Evolutionary conservation across 2,113 vertebrate genomes (phyloP), one percentile per base, ranked within the genome.

Genomic region (Dinomys branickii): DNA sequence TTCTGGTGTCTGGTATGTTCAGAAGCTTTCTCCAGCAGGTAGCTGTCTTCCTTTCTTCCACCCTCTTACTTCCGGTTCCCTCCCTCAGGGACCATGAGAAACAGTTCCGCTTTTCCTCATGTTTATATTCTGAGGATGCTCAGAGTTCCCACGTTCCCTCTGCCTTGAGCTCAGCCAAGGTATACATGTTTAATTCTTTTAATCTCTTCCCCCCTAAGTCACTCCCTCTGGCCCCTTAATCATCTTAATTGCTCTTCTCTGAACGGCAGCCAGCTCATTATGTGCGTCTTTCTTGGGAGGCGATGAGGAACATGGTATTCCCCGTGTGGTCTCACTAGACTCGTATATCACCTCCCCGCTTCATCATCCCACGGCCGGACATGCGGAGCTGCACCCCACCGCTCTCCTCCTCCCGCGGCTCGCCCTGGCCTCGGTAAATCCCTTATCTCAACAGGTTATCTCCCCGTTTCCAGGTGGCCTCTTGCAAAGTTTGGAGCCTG

Each of bases 101-200:
- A 95, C 96, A 95, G 88, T 92, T 96, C 94, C 95, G 83, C 78
- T 96, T 95, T 94, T 96, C 96, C 92, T 87, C 28, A 1, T 95
- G 95, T 97, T 97, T 97, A 95, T 97, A 75, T 95, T 97, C 97
- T 56, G 95, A 96, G 59, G 96, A 95, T 95, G 92, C 96, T 97
- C 95, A 93, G 94, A 95, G 58, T 96, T 97, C 96, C 94, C 96
- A 97, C 96, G 97, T 93, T 97, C 97, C 97, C 97, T 97, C 63
- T 91, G 95, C 97, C 95, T 97, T 91, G 93, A 92, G 96, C 58
- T 93, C 88, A 95, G 98, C 98, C 98, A 98, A 98, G 98, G 96
- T 97, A 98, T 97, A 98, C 97, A 97, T 90, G 96, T 97, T 97
- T 97, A 97, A 97, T 97, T 97, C 98, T 92, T 97, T 97, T 98